Percentiles rank a stretch among this genome's conserved stretches.
phyloP scores from a whole-genome alignment of 2,888 invertebrate species.

The Tolmerus cingulatus region DNA sequence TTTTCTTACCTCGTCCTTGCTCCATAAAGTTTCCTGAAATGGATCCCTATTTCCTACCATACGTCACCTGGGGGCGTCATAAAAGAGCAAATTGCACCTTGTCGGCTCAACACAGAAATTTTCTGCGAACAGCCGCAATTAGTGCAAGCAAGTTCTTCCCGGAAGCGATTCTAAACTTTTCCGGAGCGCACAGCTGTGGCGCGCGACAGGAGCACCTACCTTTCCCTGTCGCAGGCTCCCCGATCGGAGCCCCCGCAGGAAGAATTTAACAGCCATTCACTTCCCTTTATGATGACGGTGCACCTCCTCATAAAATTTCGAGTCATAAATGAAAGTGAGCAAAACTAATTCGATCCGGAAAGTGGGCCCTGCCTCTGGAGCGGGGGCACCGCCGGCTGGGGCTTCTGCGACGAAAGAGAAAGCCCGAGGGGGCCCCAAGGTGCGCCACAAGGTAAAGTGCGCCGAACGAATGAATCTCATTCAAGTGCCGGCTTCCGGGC shows the following conservation, averaged over 20 bases:
- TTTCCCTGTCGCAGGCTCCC: background rate
- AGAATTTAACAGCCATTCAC: background rate
- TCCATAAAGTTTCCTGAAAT: background rate
- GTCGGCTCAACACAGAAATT: background rate
- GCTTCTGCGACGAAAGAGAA: background rate
- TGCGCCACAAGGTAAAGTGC: background rate
- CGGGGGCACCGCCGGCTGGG: background rate
- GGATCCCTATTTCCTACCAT: background rate
- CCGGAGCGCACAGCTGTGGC: background rate
- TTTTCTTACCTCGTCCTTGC: background rate
- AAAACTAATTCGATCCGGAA: background rate
- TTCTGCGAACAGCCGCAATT: background rate
- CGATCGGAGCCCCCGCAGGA: background rate
- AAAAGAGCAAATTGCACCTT: background rate
- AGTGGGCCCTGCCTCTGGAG: background rate
- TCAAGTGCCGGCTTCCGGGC: background rate
- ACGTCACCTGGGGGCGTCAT: background rate
- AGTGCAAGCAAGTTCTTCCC: background rate
- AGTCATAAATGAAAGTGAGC: background rate
- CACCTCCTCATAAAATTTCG: background rate
- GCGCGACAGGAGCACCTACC: background rate
- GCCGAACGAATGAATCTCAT: background rate
- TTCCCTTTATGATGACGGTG: background rate
- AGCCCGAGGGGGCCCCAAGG: background rate
- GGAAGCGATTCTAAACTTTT: background rate